Percentiles rank a stretch among this genome's conserved stretches.
Conservation (phyloP, 2,888 invertebrate genomes). For the Girardia tigrina region DNA sequence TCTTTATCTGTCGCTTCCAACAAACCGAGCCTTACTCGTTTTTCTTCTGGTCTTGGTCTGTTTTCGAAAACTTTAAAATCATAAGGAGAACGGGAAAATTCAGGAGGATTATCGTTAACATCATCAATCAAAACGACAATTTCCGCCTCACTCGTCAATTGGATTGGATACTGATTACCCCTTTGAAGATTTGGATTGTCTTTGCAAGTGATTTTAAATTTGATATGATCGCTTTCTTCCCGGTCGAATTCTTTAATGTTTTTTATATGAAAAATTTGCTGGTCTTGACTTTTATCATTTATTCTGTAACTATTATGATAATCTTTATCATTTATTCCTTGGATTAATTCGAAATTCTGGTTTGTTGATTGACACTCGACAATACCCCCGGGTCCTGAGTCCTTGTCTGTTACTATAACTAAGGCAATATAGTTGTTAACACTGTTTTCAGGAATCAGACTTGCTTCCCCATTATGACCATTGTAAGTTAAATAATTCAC, state of each 20-base stretch:
- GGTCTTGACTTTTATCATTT: conserved; percentile 13
- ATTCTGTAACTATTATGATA: not conserved
- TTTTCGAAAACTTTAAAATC: not conserved
- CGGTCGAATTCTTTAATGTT: conserved; percentile 13
- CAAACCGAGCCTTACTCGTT: not conserved
- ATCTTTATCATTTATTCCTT: conserved; percentile 11
- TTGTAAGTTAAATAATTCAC: not conserved
- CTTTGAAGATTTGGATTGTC: conserved; percentile 13
- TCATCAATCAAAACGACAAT: not conserved
- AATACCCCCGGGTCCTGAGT: not conserved
- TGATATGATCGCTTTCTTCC: not conserved
- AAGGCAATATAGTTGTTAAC: not conserved
- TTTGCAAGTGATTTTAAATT: not conserved
- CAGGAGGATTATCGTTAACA: not conserved
- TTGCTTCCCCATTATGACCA: not conserved
- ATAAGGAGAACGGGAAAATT: not conserved
- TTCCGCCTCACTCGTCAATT: not conserved
- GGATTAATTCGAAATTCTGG: not conserved
- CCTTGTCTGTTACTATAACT: not conserved
- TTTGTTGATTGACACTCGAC: not conserved
- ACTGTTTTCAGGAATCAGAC: not conserved
- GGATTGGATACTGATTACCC: not conserved
- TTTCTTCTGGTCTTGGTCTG: not conserved
- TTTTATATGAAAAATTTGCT: not conserved
- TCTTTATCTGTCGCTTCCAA: conserved; percentile 4